Evolutionary conservation across 2,888 invertebrate species (phyloP), one percentile per base, ranked within the genome.

Genomic region (Parthenolecanium corni): DNA sequence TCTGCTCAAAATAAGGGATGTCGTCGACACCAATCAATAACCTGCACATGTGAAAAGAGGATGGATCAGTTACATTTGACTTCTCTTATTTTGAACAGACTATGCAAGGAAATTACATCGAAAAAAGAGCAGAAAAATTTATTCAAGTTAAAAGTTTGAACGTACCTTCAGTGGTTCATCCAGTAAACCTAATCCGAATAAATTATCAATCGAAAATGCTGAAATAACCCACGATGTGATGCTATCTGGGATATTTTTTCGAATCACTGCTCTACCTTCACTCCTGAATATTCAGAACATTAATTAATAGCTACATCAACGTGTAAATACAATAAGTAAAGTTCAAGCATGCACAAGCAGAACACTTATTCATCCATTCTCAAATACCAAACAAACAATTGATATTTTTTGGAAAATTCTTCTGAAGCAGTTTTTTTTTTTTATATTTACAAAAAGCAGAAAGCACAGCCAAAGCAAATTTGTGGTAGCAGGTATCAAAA

Each of bases 161-260:
- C 18, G 46, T 31, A 81, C 82, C 74, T 80, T 81, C 67, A 81
- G 78, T 1, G 82, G 77, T 0, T 79, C 76, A 23, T 84, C 80
- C 1, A 84, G 80, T 1, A 92, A 76, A 3, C 89, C 91, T 42
- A 92, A 75, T 11, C 92, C 92, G 68, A 82, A 78, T 0, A 82
- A 76, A 0, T 83, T 80, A 73, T 87, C 85, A 65, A 92, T 74
- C 3, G 90, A 86, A 71, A 92, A 91, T 3, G 87, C 91, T 36
- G 84, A 84, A 14, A 90, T 76, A 1, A 86, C 78, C 89, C 90
- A 92, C 0, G 89, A 87, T 5, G 87, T 89, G 69, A 91, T 84
- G 0, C 85, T 82, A 70, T 85, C 86, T 0, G 91, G 92, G n/a
- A 87, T 81, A 52, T 78, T 80, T 61, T 68, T 67, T n/a, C 66